Conservation (phyloP, 2,888 invertebrate species). For the Drosophila multiciliata region DNA sequence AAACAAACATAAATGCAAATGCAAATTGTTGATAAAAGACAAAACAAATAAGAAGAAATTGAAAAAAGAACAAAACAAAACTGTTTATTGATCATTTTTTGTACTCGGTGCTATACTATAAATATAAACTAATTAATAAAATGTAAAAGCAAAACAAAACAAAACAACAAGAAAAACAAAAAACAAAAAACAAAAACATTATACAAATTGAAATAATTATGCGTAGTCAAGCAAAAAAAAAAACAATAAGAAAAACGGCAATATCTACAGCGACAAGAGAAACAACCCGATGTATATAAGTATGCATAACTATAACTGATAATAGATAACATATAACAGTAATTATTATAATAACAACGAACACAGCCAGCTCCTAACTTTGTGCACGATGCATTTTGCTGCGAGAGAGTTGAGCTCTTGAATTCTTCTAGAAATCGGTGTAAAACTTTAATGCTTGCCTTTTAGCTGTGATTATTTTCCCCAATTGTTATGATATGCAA, state of each 20-base stretch:
- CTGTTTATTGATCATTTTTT: slow-evolving; percentile 81
- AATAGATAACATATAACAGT: slow-evolving; percentile 44
- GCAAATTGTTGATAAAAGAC: slow-evolving; percentile 47
- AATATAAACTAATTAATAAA: slow-evolving; percentile 76
- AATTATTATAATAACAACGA: slow-evolving; percentile 23
- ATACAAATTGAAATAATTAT: slow-evolving; percentile 66
- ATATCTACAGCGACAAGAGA: slow-evolving; percentile 31
- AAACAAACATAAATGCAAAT: slow-evolving; percentile 22
- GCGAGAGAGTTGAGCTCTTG: slow-evolving; percentile 33
- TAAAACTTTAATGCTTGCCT: slow-evolving; percentile 69
- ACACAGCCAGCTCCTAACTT: slow-evolving; percentile 53
- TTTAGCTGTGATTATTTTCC: slow-evolving; percentile 71
- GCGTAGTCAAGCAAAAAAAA: slow-evolving; percentile 62
- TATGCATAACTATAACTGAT: slow-evolving; percentile 51
- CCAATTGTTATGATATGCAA: slow-evolving; percentile 17
- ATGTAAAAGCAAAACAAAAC: slow-evolving; percentile 43
- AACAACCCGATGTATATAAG: slow-evolving; percentile 52
- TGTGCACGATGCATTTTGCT: slow-evolving; percentile 56
- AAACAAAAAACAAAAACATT: slow-evolving; percentile 29
- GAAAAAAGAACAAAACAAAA: slow-evolving; percentile 65
- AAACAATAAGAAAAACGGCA: slow-evolving; percentile 28
- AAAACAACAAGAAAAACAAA: slow-evolving; percentile 8
- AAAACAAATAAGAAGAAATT: slow-evolving; percentile 28
- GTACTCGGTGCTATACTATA: slow-evolving; percentile 85
- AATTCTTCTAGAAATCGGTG: slow-evolving; percentile 33